These are phyloP conservation scores for Hofmannophila pseudospretella DNA, from an alignment of 2,888 invertebrate species.

Conservation along the genomic window DNA sequence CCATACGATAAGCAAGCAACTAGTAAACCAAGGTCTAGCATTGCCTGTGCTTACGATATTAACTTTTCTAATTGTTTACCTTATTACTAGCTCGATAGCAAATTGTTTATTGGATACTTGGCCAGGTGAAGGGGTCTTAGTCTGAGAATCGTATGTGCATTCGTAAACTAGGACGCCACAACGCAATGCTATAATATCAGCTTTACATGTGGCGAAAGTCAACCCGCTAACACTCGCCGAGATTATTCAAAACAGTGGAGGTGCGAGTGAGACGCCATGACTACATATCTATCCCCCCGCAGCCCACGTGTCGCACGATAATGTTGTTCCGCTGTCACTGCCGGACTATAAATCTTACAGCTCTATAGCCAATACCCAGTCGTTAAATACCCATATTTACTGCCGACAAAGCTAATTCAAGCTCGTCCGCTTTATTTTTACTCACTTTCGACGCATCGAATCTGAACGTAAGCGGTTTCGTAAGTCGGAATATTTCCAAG, in stretches of 20 bases:
- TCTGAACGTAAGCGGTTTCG: conserved; percentile 11
- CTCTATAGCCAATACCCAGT: conserved; percentile 23
- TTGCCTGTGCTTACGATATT: conserved; percentile 12
- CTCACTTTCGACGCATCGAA: background rate
- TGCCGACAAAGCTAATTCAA: conserved; percentile 5
- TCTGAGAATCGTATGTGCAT: too few relatives aligned
- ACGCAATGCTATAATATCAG: conserved; percentile 24
- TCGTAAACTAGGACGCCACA: background rate
- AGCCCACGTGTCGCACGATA: conserved; percentile 43
- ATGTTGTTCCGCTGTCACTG: conserved; percentile 45
- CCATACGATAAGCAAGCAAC: too few relatives aligned
- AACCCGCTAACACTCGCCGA: conserved; percentile 22
- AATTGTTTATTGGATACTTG: too few relatives aligned
- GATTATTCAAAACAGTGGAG: conserved; percentile 27
- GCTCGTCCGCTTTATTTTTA: conserved; percentile 3
- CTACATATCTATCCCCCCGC: conserved; percentile 13
- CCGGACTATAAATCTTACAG: conserved; percentile 36
- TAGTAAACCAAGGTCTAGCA: conserved; percentile 22
- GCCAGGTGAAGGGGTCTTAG: too few relatives aligned
- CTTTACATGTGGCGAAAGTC: conserved; percentile 32
- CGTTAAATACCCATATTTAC: conserved; percentile 27
- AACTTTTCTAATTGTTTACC: background rate
- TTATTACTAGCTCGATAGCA: background rate
- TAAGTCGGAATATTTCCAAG: conserved; percentile 14
- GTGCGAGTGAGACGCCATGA: conserved; percentile 36